Conservation (phyloP, 2,797 vertebrate genomes). For the Acrossocheilus wenchowensis region DNA sequence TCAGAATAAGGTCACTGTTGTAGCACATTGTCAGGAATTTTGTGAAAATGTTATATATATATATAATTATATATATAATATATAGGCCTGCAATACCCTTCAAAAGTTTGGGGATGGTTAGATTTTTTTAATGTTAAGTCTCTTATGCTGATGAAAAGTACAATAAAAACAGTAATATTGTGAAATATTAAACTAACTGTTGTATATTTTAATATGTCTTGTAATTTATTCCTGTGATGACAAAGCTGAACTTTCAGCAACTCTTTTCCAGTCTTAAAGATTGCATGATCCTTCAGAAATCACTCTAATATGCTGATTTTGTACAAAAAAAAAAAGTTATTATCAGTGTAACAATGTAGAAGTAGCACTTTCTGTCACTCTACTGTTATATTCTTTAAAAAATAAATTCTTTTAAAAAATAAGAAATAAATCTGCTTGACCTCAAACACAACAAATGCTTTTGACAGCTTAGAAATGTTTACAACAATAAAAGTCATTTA, state of each 20-base stretch:
- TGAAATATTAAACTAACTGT: too few species aligned
- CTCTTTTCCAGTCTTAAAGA: background rate
- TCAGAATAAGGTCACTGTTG: constrained; percentile 7
- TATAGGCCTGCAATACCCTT: background rate
- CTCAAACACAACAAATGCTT: background rate
- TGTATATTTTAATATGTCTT: background rate
- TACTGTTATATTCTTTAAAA: background rate
- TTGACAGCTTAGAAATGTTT: background rate
- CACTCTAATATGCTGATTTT: background rate
- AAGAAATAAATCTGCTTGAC: background rate
- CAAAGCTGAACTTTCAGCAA: background rate
- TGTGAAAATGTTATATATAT: background rate
- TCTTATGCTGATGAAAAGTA: background rate
- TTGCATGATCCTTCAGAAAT: background rate
- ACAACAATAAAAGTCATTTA: background rate
- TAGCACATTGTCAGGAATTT: background rate
- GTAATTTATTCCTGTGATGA: background rate
- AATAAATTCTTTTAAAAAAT: too few species aligned
- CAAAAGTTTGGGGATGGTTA: background rate
- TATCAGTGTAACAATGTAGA: background rate
- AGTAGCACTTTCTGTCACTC: background rate
- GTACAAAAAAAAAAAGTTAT: background rate
- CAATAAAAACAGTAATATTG: background rate
- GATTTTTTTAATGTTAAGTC: background rate
- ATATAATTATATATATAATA: too few species aligned